Evolutionary conservation across 2,888 invertebrate species (phyloP).

Genomic region (Alentia gelatinosa): DNA sequence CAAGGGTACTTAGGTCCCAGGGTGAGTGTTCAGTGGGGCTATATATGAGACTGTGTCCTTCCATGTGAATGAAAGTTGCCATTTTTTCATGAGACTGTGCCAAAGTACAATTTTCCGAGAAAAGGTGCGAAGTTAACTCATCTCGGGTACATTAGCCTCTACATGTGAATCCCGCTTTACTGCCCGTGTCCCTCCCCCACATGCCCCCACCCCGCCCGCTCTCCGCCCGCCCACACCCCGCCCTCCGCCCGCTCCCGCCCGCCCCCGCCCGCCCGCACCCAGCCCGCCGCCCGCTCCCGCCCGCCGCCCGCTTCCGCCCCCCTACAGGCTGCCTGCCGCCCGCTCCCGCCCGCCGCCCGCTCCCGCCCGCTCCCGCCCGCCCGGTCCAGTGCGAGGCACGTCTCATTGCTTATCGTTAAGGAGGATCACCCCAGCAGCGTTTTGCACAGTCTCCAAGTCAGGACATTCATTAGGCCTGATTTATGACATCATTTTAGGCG

Average conservation of each 20-base stretch:
- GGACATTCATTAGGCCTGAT: slow-evolving; percentile 4
- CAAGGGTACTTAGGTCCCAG: too few relatives aligned
- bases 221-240: not conserved
- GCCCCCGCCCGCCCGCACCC: not conserved
- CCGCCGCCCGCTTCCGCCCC: not conserved
- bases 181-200: not conserved
- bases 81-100: too few relatives aligned
- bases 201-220: not conserved
- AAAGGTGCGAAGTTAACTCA: too few relatives aligned
- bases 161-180: too few relatives aligned
- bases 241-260: not conserved
- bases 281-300: not conserved
- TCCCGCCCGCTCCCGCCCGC: not conserved
- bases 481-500: not conserved
- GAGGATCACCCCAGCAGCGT: not conserved
- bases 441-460: not conserved
- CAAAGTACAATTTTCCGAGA: too few relatives aligned
- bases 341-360: not conserved
- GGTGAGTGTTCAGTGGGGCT: too few relatives aligned
- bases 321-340: not conserved
- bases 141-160: too few relatives aligned
- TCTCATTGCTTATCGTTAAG: not conserved
- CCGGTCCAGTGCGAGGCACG: not conserved
- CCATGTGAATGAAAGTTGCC: too few relatives aligned
- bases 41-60: too few relatives aligned